A percentile compares a stretch with the other conserved stretches of the same genome.
Conservation (phyloP, 2,888 invertebrate species). For the Tipula vernalis region DNA sequence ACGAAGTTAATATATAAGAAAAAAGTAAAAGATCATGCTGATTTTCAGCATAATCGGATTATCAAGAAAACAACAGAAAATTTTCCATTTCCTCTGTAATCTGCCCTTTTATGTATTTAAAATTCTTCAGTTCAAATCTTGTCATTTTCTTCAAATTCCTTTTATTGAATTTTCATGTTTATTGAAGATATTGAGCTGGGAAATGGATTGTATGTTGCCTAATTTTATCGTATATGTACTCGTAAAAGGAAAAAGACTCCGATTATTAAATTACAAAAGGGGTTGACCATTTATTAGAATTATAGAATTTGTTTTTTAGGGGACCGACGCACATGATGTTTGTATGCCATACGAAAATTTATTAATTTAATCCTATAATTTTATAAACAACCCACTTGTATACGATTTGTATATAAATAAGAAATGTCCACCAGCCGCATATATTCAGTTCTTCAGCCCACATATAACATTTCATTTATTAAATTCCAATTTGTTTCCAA, state of each 20-base stretch:
- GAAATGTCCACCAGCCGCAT: neutral
- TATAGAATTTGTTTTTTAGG: neutral
- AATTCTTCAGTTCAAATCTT: neutral
- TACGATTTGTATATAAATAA: too few relatives aligned
- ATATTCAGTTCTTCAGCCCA: neutral
- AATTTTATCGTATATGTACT: neutral
- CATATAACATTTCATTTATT: neutral
- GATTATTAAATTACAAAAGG: neutral
- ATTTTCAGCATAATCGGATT: neutral
- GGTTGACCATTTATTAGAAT: neutral
- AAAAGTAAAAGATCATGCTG: neutral
- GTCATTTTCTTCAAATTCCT: neutral
- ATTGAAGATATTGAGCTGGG: neutral
- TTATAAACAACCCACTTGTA: too few relatives aligned
- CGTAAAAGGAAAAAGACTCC: neutral
- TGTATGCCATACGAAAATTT: neutral
- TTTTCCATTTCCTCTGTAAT: neutral
- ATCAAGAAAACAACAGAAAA: neutral
- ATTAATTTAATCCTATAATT: neutral
- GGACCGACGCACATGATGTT: neutral
- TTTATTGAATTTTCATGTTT: neutral
- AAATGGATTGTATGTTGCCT: neutral
- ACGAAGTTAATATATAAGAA: neutral
- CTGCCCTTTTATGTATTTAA: neutral
- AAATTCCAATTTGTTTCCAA: neutral